A percentile compares a stretch with the other conserved stretches of the same genome.
phyloP scores from a whole-genome alignment of 1,140 invertebrate genomes.

The Helicorthomorpha holstii region DNA sequence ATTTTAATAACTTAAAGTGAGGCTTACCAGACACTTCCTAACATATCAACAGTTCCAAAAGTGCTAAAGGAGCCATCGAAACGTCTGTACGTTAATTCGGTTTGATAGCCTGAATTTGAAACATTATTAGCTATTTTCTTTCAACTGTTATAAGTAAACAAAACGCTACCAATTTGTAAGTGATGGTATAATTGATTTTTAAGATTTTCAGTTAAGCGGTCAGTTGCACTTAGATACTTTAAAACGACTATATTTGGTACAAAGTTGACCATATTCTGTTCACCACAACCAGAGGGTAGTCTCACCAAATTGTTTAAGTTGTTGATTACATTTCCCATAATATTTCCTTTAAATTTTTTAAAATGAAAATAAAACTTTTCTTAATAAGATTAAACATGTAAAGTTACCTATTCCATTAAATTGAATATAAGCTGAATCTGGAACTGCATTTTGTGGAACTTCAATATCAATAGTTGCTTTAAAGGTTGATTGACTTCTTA shows the following conservation, averaged over 20 bases:
- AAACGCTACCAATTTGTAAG: too few relatives aligned
- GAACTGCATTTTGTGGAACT: background rate
- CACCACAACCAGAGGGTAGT: constrained; percentile 77
- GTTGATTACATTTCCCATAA: constrained; percentile 51
- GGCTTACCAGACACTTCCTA: constrained; percentile 72
- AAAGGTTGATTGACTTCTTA: background rate
- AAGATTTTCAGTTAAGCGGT: constrained; percentile 14
- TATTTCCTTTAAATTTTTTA: constrained; percentile 47
- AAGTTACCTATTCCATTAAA: too few relatives aligned
- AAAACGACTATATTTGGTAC: constrained; percentile 75
- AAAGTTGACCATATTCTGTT: constrained; percentile 87
- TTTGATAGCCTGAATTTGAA: constrained; percentile 58
- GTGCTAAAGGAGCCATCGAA: constrained; percentile 87
- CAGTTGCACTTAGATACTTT: constrained; percentile 44
- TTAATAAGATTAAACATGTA: too few relatives aligned
- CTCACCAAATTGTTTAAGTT: constrained; percentile 53
- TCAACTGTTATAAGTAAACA: too few relatives aligned
- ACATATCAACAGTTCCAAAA: constrained; percentile 61
- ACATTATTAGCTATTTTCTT: too few relatives aligned
- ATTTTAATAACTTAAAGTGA: too few relatives aligned
- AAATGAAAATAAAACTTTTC: too few relatives aligned
- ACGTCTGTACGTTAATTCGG: constrained; percentile 74
- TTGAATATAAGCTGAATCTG: background rate
- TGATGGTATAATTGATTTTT: too few relatives aligned
- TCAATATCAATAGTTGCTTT: background rate